Evolutionary conservation across 2,797 vertebrate genomes (phyloP), one percentile per base, ranked within the genome.

Genomic region (Cossypha niveicapilla): DNA sequence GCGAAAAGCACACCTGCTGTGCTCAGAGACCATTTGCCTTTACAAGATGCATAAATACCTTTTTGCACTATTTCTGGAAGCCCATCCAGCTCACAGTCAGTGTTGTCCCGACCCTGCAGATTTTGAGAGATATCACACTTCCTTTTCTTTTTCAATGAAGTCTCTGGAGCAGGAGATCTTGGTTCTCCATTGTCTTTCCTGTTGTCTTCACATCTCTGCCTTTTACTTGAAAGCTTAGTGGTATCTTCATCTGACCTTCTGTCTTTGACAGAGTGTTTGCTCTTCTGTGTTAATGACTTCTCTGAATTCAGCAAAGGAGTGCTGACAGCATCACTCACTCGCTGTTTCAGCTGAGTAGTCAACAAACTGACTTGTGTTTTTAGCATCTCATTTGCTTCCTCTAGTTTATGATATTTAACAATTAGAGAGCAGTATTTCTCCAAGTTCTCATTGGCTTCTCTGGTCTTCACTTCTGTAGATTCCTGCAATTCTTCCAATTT

Each of bases 371-470:
- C 96, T 35, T 98, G 98, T 11, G 95, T 97, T 22, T 97, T 98
- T 34, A 96, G 82, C 91, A 90, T 94, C 87, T 95, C 94, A 51
- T 93, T 99, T 92, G 83, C 93, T 94, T 99, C 98, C 82, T 99
- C 98, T 74, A 99, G 94, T 93, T 98, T 99, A 95, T 98, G 98
- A 41, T 98, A 97, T 86, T 98, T 97, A 74, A 99, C 96, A 91
- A 99, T 98, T 65, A 99, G 88, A 89, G 95, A 97, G 93, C 98
- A 99, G 97, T 98, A 99, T 96, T 99, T 99, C 28, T 98, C 98
- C 94, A 99, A 94, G 96, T 98, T 98, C 61, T 99, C 98, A 3
- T 99, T 98, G 1, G 98, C 98, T 95, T 99, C 98, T 70, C 61
- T 97, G 71, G 96, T 97, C 95, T 98, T 99, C 79, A 97, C 96